Evolutionary conservation across 2,888 invertebrate genomes (phyloP), one percentile per base, ranked within the genome.

Genomic region (Masnerella sp.): DNA sequence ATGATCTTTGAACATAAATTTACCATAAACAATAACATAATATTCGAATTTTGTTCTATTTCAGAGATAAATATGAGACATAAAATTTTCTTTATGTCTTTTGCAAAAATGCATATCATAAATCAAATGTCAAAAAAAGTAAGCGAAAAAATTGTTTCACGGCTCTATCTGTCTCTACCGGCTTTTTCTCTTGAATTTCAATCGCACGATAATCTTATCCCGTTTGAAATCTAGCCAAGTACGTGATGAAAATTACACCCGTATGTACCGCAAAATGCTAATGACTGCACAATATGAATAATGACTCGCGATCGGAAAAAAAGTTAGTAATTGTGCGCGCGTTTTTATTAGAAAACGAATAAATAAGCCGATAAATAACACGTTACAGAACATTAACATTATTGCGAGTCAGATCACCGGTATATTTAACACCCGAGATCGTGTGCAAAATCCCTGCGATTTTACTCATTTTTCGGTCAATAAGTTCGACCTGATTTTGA

Each of bases 251-350:
- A 51, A 59, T 59, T 59, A 52, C 68, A 36, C 20, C 52, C 15
- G 20, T 36, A 38, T 42, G 49, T 45, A 58, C 47, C 20, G 56
- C 42, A 42, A 67, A 52, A 58, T 51, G 59, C 28, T 68, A 68
- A 59, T 52, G 34, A 36, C 59, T 36, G 51, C 51, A 61, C 68
- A 69, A 69, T 69, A 54, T 69, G 59, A 68, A 68, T 68, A 51
- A 58, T 51, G 51, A 68, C 32, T 40, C 5, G 20, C 14, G 40
- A 58, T 43, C 43, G 67, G 11, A 40, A 54, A 28, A 51, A 56
- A 36, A 49, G 34, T 22, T 4, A 17, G 20, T 47, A 69, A 69
- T 54, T 47, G 42, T 45, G 52, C 43, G 25, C n/a, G 25, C 5
- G 42, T 7, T 34, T 58, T 49, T 43, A 54, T 54, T 69, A 69